Percentiles rank a stretch among this genome's conserved stretches.
Conservation (phyloP, 2,888 invertebrate species). For the Metellina segmentata region DNA sequence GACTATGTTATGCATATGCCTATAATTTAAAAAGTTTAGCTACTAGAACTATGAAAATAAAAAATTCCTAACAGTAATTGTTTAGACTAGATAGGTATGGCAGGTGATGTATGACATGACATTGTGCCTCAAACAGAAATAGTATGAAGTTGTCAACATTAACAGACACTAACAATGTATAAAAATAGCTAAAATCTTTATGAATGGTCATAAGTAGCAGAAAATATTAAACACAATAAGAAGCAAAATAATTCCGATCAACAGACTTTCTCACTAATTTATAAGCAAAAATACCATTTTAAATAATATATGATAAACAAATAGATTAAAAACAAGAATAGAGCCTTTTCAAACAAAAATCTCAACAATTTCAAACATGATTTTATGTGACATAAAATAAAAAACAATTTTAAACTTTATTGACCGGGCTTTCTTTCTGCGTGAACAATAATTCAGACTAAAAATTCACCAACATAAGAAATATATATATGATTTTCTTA, state of each 20-base stretch:
- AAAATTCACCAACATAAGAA: no score
- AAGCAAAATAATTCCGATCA: neutral
- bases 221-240: neutral
- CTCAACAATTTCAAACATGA: no score
- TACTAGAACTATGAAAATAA: neutral
- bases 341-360: neutral
- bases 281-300: neutral
- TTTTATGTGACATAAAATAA: no score
- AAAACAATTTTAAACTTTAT: no score
- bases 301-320: neutral
- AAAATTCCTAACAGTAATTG: neutral
- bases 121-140: conserved; percentile 16
- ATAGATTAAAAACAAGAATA: neutral
- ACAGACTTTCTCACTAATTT: neutral
- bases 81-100: conserved; percentile 31
- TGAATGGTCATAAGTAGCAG: conserved; percentile 8
- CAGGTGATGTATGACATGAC: conserved; percentile 37
- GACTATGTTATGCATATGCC: neutral
- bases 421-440: no score
- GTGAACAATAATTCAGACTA: no score
- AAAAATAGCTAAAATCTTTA: conserved; percentile 49
- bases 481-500: no score
- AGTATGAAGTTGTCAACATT: conserved; percentile 16
- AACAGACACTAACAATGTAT: conserved; percentile 47
- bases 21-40: neutral